Evolutionary conservation across 2,113 vertebrate species (phyloP).

Genomic region (Gymnobelideus leadbeateri): DNA sequence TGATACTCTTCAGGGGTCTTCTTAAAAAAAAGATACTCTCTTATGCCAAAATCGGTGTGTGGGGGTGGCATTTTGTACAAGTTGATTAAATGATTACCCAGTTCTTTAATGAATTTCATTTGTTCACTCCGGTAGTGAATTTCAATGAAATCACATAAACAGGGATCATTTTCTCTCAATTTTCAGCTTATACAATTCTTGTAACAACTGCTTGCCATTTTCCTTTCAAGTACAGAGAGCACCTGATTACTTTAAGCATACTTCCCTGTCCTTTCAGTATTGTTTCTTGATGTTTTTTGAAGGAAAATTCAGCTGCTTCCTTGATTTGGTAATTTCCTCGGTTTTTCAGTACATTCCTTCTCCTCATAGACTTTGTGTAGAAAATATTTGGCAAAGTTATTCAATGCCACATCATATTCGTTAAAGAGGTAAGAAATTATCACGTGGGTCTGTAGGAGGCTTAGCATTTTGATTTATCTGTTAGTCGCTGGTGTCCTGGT

Average conservation of each 20-base stretch:
- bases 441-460: slow-evolving; percentile 88
- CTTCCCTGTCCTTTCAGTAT: slow-evolving; percentile 47
- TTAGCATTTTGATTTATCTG: slow-evolving; percentile 90
- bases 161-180: slow-evolving; percentile 65
- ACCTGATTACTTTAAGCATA: slow-evolving; percentile 63
- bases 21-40: slow-evolving; percentile 62
- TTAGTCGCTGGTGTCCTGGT: slow-evolving; percentile 88
- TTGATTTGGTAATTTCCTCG: slow-evolving; percentile 74
- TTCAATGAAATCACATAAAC: slow-evolving; percentile 79
- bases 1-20: slow-evolving; percentile 63
- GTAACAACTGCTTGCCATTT: slow-evolving; percentile 40
- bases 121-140: slow-evolving; percentile 73
- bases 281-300: slow-evolving; percentile 71
- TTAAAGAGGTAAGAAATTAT: slow-evolving; percentile 86
- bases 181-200: slow-evolving; percentile 74
- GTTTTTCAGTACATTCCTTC: slow-evolving; percentile 58
- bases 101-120: slow-evolving; percentile 76
- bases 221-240: not conserved
- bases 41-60: slow-evolving; percentile 44
- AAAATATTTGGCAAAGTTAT: slow-evolving; percentile 76
- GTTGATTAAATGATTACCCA: not conserved
- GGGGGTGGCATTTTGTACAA: not conserved
- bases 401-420: slow-evolving; percentile 74
- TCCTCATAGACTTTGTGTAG: slow-evolving; percentile 70
- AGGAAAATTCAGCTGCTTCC: slow-evolving; percentile 71